phyloP scores from a whole-genome alignment of 2,888 invertebrate genomes.

The Nephrotoma appendiculata region DNA sequence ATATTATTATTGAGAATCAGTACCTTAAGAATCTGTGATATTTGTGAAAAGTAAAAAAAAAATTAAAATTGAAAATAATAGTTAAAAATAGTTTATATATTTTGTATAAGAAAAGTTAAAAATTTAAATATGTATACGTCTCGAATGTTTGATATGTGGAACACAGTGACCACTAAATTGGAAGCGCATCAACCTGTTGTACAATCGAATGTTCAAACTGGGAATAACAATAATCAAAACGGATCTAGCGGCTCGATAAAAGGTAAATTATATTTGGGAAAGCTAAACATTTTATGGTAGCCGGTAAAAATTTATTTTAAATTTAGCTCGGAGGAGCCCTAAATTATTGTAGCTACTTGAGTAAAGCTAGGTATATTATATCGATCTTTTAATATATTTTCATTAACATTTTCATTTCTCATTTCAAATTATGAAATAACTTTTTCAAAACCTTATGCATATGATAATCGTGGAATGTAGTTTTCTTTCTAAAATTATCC shows the following conservation, averaged over 20 bases:
- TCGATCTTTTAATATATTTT: no score
- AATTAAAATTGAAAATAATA: background rate
- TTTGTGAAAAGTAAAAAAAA: background rate
- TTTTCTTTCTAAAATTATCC: no score
- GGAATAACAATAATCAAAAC: slow-evolving; percentile 25
- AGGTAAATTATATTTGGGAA: slow-evolving; percentile 22
- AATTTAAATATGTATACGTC: slow-evolving; percentile 29
- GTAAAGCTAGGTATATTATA: no score
- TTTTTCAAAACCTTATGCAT: no score
- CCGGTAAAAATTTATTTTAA: background rate
- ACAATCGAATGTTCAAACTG: slow-evolving; percentile 33
- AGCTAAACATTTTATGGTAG: background rate
- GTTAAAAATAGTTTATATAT: background rate
- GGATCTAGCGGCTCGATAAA: slow-evolving; percentile 35
- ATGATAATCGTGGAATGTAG: no score
- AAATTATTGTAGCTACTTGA: background rate
- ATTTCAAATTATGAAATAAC: no score
- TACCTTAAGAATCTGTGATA: background rate
- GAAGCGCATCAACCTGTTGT: slow-evolving; percentile 33
- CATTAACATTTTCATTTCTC: no score
- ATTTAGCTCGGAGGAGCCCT: background rate
- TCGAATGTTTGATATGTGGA: slow-evolving; percentile 37
- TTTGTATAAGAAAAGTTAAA: background rate
- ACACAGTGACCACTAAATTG: slow-evolving; percentile 34
- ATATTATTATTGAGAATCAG: background rate